Base-by-base conservation (phyloP, 2,113 vertebrate genomes). In the Salvelinus fontinalis region DNA sequence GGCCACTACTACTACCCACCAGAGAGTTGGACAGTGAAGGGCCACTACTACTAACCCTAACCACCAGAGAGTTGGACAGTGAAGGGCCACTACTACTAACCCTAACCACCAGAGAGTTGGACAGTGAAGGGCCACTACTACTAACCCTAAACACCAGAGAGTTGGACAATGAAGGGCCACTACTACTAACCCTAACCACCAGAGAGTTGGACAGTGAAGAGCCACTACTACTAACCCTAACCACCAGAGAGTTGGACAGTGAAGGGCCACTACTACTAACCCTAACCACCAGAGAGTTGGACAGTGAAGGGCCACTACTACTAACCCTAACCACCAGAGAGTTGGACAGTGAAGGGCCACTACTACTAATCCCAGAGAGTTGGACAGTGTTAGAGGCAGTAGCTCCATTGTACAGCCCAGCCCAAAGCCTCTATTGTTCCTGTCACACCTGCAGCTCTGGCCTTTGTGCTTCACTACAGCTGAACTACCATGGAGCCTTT, bases 341-440 rank as follows among this genome's bases (percentile, higher is more conserved):
- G 8, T 18, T 54, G 14, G 26, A 1, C 66, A 31, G 29, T 31
- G 12, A 6, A 34, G 66, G 2, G 16, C 66, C 66, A 67, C 59
- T 24, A 22, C 5, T 8, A 71, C 87, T 88, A 54, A 84, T 72
- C 71, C 78, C 75, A 24, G 60, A 51, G 80, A 18, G 9, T 48
- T 67, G 79, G 78, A 80, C 74, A 71, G 74, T 79, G 83, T 29
- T 39, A 34, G 67, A 67, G 87, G 89, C 89, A 89, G 89, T 91
- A 92, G 92, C 90, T 86, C 89, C 90, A 90, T 95, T 91, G 83
- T 92, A 85, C 81, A 75, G 86, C 81, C 78, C 82, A 87, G 83
- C 89, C 81, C 81, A 1, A 64, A 85, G 67, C 81, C 84, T 74
- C 81, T 84, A 89, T 85, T 89, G 92, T 87, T 84, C 48, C 29